Conservation (phyloP, 1,140 invertebrate species). For the Solenopsis invicta region DNA sequence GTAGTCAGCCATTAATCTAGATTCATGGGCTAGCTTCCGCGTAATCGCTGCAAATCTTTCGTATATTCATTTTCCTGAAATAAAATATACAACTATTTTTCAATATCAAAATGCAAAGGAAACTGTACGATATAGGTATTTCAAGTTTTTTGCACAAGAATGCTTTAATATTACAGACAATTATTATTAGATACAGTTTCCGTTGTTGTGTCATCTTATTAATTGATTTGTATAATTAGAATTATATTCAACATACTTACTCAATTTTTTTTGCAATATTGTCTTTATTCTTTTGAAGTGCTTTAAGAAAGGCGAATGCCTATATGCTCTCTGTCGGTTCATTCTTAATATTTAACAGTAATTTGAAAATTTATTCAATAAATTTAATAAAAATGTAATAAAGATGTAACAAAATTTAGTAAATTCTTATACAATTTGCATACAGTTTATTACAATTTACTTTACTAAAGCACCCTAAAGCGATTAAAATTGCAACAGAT, state of each 20-base stretch:
- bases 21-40: slow-evolving; percentile 46
- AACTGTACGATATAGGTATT: not conserved
- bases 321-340: not conserved
- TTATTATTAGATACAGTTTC: not conserved
- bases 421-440: not conserved
- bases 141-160: not conserved
- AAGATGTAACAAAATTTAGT: not conserved
- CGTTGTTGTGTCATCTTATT: not conserved
- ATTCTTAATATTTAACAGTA: not conserved
- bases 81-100: slow-evolving; percentile 10
- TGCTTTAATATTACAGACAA: not conserved
- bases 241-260: not conserved
- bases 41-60: slow-evolving; percentile 48
- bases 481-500: not conserved
- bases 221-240: not conserved
- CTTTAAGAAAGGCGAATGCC: not conserved
- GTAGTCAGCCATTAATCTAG: slow-evolving; percentile 69
- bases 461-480: not conserved
- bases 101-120: not conserved
- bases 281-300: not conserved
- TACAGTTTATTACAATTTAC: not conserved
- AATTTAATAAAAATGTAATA: not conserved
- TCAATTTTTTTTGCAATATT: not conserved
- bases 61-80: not conserved
- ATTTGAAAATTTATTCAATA: slow-evolving; percentile 9